Conservation (phyloP, 2,113 vertebrate species). For the Pterocles burchelli region DNA sequence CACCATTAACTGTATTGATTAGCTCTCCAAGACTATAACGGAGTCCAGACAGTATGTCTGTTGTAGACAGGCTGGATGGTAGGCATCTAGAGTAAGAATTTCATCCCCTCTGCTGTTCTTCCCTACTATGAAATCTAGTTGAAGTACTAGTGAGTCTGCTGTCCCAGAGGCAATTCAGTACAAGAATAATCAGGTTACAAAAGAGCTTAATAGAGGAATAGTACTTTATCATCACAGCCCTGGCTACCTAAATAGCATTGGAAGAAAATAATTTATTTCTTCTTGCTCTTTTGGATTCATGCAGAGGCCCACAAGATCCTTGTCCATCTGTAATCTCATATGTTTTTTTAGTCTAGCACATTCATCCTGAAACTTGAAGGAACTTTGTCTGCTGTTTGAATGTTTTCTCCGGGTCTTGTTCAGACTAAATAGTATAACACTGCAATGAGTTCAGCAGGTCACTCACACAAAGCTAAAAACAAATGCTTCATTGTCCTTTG, state of each 20-base stretch:
- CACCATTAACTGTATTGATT: slow-evolving; percentile 38
- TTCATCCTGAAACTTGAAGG: background rate
- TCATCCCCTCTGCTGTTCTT: background rate
- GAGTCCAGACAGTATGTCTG: background rate
- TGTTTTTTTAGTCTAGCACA: background rate
- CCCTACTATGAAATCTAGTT: background rate
- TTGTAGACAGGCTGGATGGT: background rate
- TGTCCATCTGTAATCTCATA: background rate
- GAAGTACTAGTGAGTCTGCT: background rate
- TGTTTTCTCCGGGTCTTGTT: background rate
- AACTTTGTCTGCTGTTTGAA: background rate
- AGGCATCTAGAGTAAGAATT: background rate
- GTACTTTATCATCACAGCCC: background rate
- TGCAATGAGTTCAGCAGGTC: background rate
- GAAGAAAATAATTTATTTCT: background rate
- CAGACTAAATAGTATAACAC: background rate
- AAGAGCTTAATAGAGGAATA: background rate
- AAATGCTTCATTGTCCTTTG: background rate
- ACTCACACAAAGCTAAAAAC: background rate
- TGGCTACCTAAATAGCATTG: background rate
- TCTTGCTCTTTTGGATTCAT: background rate
- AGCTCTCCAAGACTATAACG: background rate
- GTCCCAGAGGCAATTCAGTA: background rate
- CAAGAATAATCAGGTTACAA: background rate
- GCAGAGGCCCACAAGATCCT: background rate